Base-by-base conservation (phyloP, 2,113 vertebrate genomes). In the Columba livia region DNA sequence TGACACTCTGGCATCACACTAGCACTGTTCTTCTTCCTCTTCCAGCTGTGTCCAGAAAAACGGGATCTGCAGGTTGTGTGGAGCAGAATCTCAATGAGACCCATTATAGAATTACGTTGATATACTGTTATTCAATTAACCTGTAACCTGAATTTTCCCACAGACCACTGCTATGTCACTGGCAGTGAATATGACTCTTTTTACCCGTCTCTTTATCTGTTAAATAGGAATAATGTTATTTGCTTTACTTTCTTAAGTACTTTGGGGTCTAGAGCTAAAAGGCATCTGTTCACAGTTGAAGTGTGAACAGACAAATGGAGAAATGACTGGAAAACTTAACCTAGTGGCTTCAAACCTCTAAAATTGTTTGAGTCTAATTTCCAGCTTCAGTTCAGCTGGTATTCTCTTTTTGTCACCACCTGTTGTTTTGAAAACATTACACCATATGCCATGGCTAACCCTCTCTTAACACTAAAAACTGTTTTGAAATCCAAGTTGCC, bases 401-500 rank as follows among this genome's bases (percentile, higher is more conserved):
- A 13, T 50, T 42, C 13, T 71, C 17, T 82, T 72, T 82, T 81
- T 56, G 24, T 61, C 29, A 75, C 28, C 47, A 64, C 38, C 32
- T 60, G 12, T 77, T 75, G 3, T 56, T 91, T 70, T 62, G 28
- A 9, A 72, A 84, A 42, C 25, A n/a, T 81, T 23, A 6, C 25
- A 56, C 11, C 24, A 21, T 34, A 9, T 77, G 32, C 28, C 20
- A 53, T 1, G 64, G 58, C 28, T 72, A 75, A 89, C 64, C 32
- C 44, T 28, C 61, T 61, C 19, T 65, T 36, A 71, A 40, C 7
- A 44, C 4, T 16, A 21, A 78, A 79, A 50, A 44, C 42, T 64
- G 12, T 84, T 93, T 72, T n/a, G 48, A 96, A 93, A 92, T 67
- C 32, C 66, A 87, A 77, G 64, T 40, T 53, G 11, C 23, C 19